These are phyloP conservation scores for Hirundichthys speculiger DNA, from an alignment of 2,113 vertebrate genomes.

Conservation along the genomic window DNA sequence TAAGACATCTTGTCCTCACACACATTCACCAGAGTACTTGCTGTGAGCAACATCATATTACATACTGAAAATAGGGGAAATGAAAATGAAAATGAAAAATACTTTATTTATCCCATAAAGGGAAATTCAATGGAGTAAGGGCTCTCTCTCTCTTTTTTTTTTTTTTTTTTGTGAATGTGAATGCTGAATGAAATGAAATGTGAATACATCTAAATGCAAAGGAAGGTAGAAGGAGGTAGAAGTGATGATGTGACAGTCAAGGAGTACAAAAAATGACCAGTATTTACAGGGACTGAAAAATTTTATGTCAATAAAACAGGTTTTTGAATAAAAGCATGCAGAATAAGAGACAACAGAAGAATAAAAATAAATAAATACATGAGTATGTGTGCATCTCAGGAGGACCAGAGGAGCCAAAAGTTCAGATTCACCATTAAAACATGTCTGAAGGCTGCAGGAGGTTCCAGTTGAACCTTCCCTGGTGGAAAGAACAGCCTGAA, in stretches of 20 bases:
- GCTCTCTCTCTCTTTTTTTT: no score
- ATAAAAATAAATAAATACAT: conserved; percentile 18
- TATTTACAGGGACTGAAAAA: conserved; percentile 14
- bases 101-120: no score
- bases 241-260: no score
- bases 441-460: conserved; percentile 56
- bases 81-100: no score
- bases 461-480: conserved; percentile 69
- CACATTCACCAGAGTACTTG: conserved; percentile 31
- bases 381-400: conserved; percentile 27
- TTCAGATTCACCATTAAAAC: conserved; percentile 62
- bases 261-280: conserved; percentile 14
- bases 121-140: no score
- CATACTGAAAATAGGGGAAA: conserved; percentile 30
- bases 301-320: conserved; percentile 13
- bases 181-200: no score
- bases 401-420: conserved; percentile 36
- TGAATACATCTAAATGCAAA: conserved; percentile 3
- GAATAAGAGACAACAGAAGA: not conserved
- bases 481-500: conserved; percentile 44
- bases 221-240: not conserved
- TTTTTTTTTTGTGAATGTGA: no score
- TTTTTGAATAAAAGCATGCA: conserved; percentile 24
- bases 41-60: conserved; percentile 39
- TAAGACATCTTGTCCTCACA: conserved; percentile 27